Percentiles rank a stretch among this genome's conserved stretches.
phyloP scores from a whole-genome alignment of 1,140 invertebrate species.

The Homalodisca vitripennis region DNA sequence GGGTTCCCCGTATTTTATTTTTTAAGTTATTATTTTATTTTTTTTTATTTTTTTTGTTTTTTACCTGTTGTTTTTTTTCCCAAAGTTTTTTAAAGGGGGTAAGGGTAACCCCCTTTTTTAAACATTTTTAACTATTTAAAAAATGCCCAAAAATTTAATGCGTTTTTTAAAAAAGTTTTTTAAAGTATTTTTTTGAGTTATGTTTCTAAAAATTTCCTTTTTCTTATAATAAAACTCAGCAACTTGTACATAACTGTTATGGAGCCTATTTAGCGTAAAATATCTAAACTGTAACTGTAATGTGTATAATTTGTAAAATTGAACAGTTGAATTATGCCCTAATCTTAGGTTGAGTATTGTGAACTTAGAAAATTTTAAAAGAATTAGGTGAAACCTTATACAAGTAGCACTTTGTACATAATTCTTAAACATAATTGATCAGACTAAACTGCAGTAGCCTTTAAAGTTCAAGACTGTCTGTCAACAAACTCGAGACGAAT shows the following conservation, averaged over 20 bases:
- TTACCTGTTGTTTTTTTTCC: too few relatives aligned
- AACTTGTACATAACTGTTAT: conserved; percentile 27
- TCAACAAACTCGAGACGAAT: neutral
- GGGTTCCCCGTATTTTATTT: too few relatives aligned
- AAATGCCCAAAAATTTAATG: too few relatives aligned
- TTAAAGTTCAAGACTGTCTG: conserved; percentile 15
- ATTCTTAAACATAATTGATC: neutral
- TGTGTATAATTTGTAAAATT: conserved; percentile 17
- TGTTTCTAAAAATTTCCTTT: too few relatives aligned
- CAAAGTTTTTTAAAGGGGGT: too few relatives aligned
- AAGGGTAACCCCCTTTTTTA: too few relatives aligned
- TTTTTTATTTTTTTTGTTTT: too few relatives aligned
- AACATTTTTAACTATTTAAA: too few relatives aligned
- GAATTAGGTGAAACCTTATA: conserved; percentile 4
- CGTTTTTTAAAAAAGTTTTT: too few relatives aligned
- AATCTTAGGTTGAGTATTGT: neutral
- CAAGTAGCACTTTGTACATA: conserved; percentile 4
- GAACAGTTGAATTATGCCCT: conserved; percentile 4
- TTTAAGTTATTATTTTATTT: too few relatives aligned
- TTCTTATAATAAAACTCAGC: conserved; percentile 2
- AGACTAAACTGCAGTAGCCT: conserved; percentile 13
- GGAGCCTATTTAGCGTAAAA: conserved; percentile 7
- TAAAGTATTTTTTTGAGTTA: too few relatives aligned
- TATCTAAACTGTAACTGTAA: neutral
- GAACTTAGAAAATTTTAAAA: conserved; percentile 11